phyloP scores from a whole-genome alignment of 2,113 vertebrate species.

The Cephalopholis sonnerati region DNA sequence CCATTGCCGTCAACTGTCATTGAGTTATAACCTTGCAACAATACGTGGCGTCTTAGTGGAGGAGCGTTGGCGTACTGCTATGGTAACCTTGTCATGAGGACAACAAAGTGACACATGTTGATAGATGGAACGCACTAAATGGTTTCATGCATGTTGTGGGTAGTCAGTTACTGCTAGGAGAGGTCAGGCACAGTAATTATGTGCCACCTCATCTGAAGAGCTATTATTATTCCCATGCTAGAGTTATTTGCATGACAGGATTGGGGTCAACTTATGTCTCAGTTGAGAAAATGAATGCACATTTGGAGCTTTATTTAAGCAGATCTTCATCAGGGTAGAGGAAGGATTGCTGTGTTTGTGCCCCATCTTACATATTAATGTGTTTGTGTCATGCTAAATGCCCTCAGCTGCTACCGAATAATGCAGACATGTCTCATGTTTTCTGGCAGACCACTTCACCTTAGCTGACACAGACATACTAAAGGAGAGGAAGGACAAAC shows the following conservation, averaged over 20 bases:
- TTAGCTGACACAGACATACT: not conserved
- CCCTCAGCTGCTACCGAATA: slow-evolving; percentile 12
- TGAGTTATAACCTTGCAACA: slow-evolving; percentile 79
- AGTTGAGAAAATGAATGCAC: slow-evolving; percentile 70
- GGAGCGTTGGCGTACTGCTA: slow-evolving; percentile 61
- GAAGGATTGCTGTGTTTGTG: slow-evolving; percentile 12
- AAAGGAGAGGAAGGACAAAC: slow-evolving; percentile 51
- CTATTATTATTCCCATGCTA: slow-evolving; percentile 70
- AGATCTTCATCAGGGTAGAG: slow-evolving; percentile 47
- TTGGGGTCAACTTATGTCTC: slow-evolving; percentile 68
- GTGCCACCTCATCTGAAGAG: slow-evolving; percentile 74
- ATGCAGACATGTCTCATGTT: slow-evolving; percentile 14
- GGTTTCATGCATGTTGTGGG: slow-evolving; percentile 68
- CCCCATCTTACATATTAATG: slow-evolving; percentile 35
- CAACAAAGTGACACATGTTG: slow-evolving; percentile 73
- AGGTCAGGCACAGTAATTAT: slow-evolving; percentile 79
- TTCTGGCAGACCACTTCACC: slow-evolving; percentile 24
- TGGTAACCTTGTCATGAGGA: slow-evolving; percentile 79
- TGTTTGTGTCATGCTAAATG: slow-evolving; percentile 31
- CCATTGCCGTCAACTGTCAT: slow-evolving; percentile 71
- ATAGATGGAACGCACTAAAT: slow-evolving; percentile 73
- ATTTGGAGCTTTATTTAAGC: slow-evolving; percentile 68
- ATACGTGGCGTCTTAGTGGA: slow-evolving; percentile 58
- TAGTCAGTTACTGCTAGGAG: slow-evolving; percentile 61
- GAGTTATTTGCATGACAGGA: slow-evolving; percentile 76